These are phyloP conservation scores for Harpagifer antarcticus DNA, from an alignment of 2,797 vertebrate genomes.

Conservation along the genomic window DNA sequence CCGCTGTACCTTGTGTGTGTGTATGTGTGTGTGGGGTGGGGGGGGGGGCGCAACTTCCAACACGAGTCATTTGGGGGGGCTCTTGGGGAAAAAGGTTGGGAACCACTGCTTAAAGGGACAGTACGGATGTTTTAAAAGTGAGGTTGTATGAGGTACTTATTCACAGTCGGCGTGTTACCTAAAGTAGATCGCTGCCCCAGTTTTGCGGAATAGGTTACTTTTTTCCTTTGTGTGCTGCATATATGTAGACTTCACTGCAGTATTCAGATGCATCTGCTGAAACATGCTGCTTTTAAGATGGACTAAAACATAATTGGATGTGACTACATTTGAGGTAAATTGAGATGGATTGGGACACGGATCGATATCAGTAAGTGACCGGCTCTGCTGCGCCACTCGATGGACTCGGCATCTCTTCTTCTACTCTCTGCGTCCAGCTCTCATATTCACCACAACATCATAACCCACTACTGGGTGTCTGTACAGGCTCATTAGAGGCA, in stretches of 20 bases:
- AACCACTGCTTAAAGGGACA: too few species aligned
- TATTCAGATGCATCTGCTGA: conserved; percentile 36
- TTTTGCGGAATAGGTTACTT: not conserved
- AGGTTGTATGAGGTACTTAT: too few species aligned
- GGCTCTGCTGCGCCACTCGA: conserved; percentile 53
- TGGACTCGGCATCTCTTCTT: conserved; percentile 27
- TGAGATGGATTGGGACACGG: conserved; percentile 73
- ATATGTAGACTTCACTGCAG: conserved; percentile 16
- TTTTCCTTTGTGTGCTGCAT: not conserved
- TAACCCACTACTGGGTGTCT: conserved; percentile 65
- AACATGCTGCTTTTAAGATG: conserved; percentile 39
- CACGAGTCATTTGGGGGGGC: too few species aligned
- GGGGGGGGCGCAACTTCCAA: too few species aligned
- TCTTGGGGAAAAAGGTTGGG: too few species aligned
- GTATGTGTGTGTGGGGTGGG: too few species aligned
- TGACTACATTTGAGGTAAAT: conserved; percentile 68
- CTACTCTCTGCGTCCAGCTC: conserved; percentile 46
- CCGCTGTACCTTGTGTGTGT: too few species aligned
- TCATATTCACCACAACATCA: conserved; percentile 70
- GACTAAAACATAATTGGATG: conserved; percentile 64
- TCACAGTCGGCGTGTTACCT: too few species aligned
- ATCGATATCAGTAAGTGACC: conserved; percentile 80
- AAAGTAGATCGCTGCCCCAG: too few species aligned
- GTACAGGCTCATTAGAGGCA: conserved; percentile 68
- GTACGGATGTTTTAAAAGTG: too few species aligned